phyloP scores from a whole-genome alignment of 1,140 invertebrate species.

The Hylaeus volcanicus region DNA sequence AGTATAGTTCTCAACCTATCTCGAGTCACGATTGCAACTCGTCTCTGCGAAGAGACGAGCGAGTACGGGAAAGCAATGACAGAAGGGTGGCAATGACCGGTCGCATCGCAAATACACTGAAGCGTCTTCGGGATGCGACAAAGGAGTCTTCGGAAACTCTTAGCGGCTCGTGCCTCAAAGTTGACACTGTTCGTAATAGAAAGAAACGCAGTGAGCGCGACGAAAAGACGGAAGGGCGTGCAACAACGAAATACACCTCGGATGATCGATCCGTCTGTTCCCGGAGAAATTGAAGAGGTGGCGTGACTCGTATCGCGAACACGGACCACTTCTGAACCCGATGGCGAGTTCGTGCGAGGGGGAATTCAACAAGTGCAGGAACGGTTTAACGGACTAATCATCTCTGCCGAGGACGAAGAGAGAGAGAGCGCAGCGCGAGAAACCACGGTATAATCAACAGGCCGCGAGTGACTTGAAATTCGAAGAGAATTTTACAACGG shows the following conservation, averaged over 20 bases:
- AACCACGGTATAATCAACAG: background rate
- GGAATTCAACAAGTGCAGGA: conserved; percentile 46
- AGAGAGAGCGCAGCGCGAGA: background rate
- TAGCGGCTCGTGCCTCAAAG: background rate
- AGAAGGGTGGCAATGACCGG: conserved; percentile 4
- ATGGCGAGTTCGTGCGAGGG: background rate
- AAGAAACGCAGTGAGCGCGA: no score
- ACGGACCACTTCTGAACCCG: background rate
- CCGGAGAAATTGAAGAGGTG: background rate
- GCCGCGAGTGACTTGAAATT: background rate
- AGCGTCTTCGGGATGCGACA: background rate
- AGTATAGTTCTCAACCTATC: conserved; percentile 35
- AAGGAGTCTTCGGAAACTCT: no score
- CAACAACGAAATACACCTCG: background rate
- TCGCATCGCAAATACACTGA: conserved; percentile 18
- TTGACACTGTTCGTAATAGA: background rate
- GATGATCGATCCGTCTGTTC: background rate
- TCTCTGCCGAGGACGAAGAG: background rate
- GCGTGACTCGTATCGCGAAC: conserved; percentile 5
- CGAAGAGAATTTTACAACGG: no score
- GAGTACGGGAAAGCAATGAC: conserved; percentile 23
- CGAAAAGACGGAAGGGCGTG: background rate
- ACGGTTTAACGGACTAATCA: conserved; percentile 1
- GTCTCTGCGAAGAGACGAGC: background rate
- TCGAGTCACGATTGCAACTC: conserved; percentile 14